These are phyloP conservation scores for Mus musculus DNA, from an alignment of 2,113 vertebrate genomes.

Conservation along the genomic window DNA sequence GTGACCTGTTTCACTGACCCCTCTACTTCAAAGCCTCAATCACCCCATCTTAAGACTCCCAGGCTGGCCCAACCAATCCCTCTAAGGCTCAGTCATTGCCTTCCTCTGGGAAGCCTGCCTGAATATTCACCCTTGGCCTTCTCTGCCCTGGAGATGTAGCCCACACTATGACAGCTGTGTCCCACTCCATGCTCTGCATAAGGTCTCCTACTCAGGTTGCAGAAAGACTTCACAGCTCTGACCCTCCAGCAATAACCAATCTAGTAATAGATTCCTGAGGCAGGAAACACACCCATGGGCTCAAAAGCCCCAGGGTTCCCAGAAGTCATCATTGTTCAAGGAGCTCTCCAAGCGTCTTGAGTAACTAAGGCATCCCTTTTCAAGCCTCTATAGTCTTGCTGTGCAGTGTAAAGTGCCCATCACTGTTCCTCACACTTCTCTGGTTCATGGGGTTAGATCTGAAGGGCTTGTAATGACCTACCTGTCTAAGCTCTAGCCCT, in stretches of 20 bases:
- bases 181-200: background rate
- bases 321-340: background rate
- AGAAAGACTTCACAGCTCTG: accelerated
- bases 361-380: background rate
- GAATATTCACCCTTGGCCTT: background rate
- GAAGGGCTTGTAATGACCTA: background rate
- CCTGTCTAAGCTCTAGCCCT: background rate
- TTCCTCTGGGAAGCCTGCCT: background rate
- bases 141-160: background rate
- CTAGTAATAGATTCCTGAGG: background rate
- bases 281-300: background rate
- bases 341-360: background rate
- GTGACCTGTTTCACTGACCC: background rate
- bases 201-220: background rate
- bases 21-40: background rate
- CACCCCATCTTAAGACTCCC: background rate
- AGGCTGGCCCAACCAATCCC: background rate
- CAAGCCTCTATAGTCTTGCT: background rate
- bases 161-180: too few species aligned
- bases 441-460: background rate
- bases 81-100: background rate
- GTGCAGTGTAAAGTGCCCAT: too few species aligned
- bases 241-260: background rate
- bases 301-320: background rate
- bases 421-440: background rate